Conservation (phyloP, 2,113 vertebrate species). For the Archocentrus centrarchus region DNA sequence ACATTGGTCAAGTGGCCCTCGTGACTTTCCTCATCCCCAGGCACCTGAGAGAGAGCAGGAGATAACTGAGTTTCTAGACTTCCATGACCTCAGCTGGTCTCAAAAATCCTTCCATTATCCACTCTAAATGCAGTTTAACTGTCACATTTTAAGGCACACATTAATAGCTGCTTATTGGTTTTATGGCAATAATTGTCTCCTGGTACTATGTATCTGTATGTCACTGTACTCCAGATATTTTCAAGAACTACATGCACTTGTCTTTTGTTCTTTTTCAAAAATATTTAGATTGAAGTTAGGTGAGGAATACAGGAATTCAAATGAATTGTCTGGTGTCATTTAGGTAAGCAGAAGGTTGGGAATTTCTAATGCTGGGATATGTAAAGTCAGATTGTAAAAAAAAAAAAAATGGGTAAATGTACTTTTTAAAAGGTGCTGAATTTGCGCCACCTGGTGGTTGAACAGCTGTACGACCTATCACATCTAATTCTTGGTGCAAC, state of each 20-base stretch:
- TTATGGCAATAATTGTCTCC: neutral
- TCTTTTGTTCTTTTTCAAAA: neutral
- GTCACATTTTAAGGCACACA: neutral
- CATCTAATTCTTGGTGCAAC: neutral
- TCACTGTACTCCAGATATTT: neutral
- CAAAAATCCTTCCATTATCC: neutral
- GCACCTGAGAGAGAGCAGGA: slow-evolving; percentile 68
- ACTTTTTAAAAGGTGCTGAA: neutral
- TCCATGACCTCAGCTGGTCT: neutral
- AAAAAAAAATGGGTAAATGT: neutral
- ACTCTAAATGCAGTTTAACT: neutral
- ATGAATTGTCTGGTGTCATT: neutral
- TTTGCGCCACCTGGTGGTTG: slow-evolving; percentile 44
- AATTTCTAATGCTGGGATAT: neutral
- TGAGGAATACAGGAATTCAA: neutral
- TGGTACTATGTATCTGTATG: neutral
- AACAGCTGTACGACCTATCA: accelerated
- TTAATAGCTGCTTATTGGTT: neutral
- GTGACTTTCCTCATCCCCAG: slow-evolving; percentile 67
- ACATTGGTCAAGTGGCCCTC: slow-evolving; percentile 64
- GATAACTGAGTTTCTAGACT: neutral
- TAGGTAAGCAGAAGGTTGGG: neutral
- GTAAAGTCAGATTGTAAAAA: neutral
- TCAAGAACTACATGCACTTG: neutral
- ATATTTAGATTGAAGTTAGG: neutral